These are phyloP conservation scores for Poeciliopsis turneri DNA, from an alignment of 2,797 vertebrate genomes.

Conservation along the genomic window DNA sequence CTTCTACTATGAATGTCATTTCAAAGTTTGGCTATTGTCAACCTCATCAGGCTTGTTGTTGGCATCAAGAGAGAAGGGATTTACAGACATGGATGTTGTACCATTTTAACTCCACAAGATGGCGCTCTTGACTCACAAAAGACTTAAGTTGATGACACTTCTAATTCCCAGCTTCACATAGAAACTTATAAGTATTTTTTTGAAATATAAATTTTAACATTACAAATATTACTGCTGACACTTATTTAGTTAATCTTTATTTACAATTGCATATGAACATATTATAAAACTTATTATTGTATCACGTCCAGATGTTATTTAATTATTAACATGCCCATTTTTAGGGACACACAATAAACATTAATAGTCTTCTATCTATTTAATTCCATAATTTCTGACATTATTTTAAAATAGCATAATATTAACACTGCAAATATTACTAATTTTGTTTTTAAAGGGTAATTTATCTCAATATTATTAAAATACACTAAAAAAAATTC, in stretches of 20 bases:
- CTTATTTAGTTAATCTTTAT: not conserved
- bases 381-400: not conserved
- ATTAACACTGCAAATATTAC: not conserved
- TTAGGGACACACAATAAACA: not conserved
- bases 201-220: not conserved
- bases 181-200: not conserved
- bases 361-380: not conserved
- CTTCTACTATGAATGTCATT: not conserved
- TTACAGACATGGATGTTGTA: constrained; percentile 16
- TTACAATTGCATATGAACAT: not conserved
- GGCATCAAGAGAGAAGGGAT: not conserved
- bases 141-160: not conserved
- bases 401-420: not conserved
- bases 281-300: not conserved
- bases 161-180: not conserved
- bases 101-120: constrained; percentile 38
- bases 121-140: constrained; percentile 35
- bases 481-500: not conserved
- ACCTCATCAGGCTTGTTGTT: not conserved
- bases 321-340: not conserved
- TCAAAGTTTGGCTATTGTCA: not conserved
- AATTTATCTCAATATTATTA: not conserved
- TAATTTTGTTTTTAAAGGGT: not conserved
- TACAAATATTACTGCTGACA: not conserved
- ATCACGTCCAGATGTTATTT: not conserved